These are phyloP conservation scores for Noctuana brunneofusca DNA, from an alignment of 2,888 invertebrate species.

Conservation along the genomic window DNA sequence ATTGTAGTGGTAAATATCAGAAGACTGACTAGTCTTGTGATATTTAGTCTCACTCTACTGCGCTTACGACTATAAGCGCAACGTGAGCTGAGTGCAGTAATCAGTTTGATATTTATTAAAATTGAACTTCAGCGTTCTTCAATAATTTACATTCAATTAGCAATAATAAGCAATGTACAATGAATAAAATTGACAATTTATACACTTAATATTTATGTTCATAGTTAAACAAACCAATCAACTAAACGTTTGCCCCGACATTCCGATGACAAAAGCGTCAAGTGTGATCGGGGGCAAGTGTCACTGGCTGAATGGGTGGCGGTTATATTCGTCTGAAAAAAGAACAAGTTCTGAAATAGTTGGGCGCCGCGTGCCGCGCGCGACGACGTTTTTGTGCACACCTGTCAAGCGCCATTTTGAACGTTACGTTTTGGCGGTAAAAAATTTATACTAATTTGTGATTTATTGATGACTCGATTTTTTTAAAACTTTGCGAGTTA, in stretches of 20 bases:
- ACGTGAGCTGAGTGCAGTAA: no score
- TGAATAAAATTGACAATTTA: neutral
- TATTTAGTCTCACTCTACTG: no score
- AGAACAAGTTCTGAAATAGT: slow-evolving; percentile 52
- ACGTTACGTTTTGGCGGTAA: slow-evolving; percentile 34
- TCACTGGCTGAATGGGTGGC: slow-evolving; percentile 57
- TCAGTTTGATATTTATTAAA: no score
- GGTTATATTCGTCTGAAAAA: slow-evolving; percentile 61
- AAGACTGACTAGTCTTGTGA: no score
- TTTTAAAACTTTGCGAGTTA: slow-evolving; percentile 12
- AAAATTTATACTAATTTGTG: slow-evolving; percentile 25
- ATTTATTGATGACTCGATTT: slow-evolving; percentile 19
- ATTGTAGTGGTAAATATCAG: no score
- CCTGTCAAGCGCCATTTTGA: slow-evolving; percentile 49
- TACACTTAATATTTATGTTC: no score
- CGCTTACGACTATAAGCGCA: no score
- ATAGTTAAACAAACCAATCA: slow-evolving; percentile 26
- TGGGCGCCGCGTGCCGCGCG: slow-evolving; percentile 47
- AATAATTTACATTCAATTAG: no score
- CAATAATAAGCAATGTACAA: no score
- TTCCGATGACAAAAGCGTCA: slow-evolving; percentile 35
- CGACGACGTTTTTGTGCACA: slow-evolving; percentile 41
- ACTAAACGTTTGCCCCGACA: slow-evolving; percentile 38
- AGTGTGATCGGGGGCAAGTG: slow-evolving; percentile 44
- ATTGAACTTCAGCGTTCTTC: no score